Conservation (phyloP, 2,113 vertebrate species). For the Trachemys scripta region DNA sequence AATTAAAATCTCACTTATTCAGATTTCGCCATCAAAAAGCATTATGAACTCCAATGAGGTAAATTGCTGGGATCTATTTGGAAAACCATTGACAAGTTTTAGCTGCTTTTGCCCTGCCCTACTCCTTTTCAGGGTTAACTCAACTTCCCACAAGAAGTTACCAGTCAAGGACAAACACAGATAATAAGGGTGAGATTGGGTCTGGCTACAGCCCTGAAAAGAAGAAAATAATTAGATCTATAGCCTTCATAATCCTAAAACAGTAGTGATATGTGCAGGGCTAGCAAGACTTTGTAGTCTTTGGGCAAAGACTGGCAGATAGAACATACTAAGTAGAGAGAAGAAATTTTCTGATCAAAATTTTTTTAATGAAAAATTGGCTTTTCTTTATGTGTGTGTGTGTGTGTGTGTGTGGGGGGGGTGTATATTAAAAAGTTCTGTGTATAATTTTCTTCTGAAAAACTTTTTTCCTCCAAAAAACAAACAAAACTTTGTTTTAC, state of each 20-base stretch:
- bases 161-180: not conserved
- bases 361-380: not conserved
- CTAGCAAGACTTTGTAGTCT: not conserved
- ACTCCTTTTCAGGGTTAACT: constrained; percentile 7
- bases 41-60: not conserved
- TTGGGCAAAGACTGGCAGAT: not conserved
- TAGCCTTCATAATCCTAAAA: constrained; percentile 6
- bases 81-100: constrained; percentile 7
- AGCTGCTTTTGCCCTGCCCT: not conserved
- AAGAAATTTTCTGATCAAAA: not conserved
- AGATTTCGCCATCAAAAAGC: not conserved
- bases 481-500: not conserved
- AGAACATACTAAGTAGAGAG: not conserved
- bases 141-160: not conserved
- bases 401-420: too few species aligned
- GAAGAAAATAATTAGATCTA: not conserved
- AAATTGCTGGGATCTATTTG: not conserved
- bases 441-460: not conserved
- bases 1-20: not conserved
- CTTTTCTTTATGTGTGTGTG: not conserved
- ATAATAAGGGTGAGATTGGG: not conserved
- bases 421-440: not conserved
- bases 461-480: not conserved
- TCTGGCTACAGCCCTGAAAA: constrained; percentile 1
- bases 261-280: not conserved